These are phyloP conservation scores for Otocyon megalotis DNA, from an alignment of 2,113 vertebrate species.

Conservation along the genomic window DNA sequence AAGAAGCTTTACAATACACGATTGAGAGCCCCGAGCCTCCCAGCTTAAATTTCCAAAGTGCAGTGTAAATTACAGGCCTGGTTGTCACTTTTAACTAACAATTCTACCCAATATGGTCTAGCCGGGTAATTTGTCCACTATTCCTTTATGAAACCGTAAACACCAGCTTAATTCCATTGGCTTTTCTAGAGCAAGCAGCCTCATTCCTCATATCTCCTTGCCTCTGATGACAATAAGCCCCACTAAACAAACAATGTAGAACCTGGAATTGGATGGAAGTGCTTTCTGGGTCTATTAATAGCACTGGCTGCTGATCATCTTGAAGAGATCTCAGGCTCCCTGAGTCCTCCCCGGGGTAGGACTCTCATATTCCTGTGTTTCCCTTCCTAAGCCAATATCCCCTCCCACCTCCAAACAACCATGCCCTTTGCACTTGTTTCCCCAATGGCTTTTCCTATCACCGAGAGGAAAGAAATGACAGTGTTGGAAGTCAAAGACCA, in stretches of 20 bases:
- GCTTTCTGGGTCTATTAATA: not conserved
- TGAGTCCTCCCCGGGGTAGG: not conserved
- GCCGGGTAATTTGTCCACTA: constrained; percentile 78
- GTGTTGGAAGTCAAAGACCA: constrained; percentile 6
- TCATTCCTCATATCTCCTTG: constrained; percentile 63
- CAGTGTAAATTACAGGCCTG: constrained; percentile 74
- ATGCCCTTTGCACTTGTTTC: not conserved
- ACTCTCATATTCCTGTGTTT: constrained; percentile 34
- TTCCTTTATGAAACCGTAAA: constrained; percentile 76
- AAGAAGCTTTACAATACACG: constrained; percentile 64
- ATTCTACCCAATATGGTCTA: constrained; percentile 36
- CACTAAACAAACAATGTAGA: constrained; percentile 2
- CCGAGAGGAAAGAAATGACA: constrained; percentile 17
- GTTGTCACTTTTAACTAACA: constrained; percentile 77
- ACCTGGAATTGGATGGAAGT: constrained; percentile 5
- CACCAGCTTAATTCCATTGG: constrained; percentile 71
- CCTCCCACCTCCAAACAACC: not conserved
- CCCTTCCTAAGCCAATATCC: not conserved
- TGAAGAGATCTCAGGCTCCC: constrained; percentile 5
- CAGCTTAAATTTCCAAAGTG: constrained; percentile 68
- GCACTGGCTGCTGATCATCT: not conserved
- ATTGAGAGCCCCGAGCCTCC: constrained; percentile 67
- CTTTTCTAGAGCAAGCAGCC: constrained; percentile 72
- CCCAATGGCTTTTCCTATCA: not conserved
- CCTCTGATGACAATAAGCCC: constrained; percentile 56